These are phyloP conservation scores for Anoplopoma fimbria DNA, from an alignment of 2,113 vertebrate species.

Conservation along the genomic window DNA sequence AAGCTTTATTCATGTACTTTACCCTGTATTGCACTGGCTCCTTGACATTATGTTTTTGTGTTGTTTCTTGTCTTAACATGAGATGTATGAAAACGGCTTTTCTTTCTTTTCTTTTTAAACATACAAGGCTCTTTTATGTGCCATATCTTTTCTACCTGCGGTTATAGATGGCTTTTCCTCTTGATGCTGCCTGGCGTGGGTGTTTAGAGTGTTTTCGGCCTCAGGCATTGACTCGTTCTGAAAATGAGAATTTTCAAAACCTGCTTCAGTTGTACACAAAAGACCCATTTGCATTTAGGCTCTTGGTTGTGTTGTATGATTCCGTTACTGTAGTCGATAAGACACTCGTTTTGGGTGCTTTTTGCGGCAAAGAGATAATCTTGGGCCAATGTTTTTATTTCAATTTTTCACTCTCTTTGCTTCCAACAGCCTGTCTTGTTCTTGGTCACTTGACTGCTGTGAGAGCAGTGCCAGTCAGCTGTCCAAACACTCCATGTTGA, in stretches of 20 bases:
- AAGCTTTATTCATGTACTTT: neutral
- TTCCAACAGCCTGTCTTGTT: slow-evolving; percentile 44
- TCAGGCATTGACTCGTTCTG: slow-evolving; percentile 14
- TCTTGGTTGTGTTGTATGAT: neutral
- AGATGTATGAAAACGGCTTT: neutral
- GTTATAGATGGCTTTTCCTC: slow-evolving; percentile 25
- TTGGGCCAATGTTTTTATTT: neutral
- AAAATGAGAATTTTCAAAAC: slow-evolving; percentile 12
- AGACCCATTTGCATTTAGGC: neutral
- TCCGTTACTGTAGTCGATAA: neutral
- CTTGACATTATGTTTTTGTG: neutral
- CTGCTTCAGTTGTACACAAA: neutral
- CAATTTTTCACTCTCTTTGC: neutral
- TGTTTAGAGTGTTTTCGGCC: slow-evolving; percentile 10
- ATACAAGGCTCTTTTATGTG: neutral
- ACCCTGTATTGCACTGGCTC: neutral
- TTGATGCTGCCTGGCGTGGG: slow-evolving; percentile 24
- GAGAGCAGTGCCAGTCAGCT: slow-evolving; percentile 73
- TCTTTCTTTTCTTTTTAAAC: neutral
- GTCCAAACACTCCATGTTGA: slow-evolving; percentile 75
- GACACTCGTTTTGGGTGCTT: neutral
- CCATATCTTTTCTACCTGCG: neutral
- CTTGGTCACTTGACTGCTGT: slow-evolving; percentile 64
- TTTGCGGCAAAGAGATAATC: slow-evolving; percentile 12
- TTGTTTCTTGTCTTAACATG: neutral